Percentiles rank a stretch among this genome's conserved stretches.
phyloP scores from a whole-genome alignment of 2,888 invertebrate species.

The Sclerodermus sp. region DNA sequence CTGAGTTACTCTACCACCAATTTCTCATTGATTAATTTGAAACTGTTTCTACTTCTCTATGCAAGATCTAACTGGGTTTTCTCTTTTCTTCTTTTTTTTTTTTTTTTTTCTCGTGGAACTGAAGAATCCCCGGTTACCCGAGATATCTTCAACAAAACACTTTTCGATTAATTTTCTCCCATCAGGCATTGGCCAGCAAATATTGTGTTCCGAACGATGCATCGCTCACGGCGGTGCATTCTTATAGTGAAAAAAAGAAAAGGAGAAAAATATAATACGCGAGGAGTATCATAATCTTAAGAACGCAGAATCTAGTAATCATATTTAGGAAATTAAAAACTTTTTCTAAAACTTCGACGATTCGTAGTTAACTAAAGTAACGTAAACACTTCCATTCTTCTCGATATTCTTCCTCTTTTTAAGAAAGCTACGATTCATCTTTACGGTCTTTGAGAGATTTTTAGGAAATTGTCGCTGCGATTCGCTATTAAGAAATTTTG shows the following conservation, averaged over 20 bases:
- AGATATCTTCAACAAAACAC: constrained; percentile 6
- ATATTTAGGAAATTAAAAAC: background rate
- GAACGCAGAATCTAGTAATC: background rate
- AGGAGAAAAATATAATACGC: background rate
- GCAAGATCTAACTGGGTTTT: too few relatives aligned
- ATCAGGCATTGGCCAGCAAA: constrained; percentile 3
- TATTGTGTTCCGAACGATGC: constrained; percentile 7
- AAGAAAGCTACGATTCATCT: too few relatives aligned
- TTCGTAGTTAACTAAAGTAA: background rate
- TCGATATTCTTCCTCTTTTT: too few relatives aligned
- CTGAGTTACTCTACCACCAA: too few relatives aligned
- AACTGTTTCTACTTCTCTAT: too few relatives aligned
- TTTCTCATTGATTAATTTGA: too few relatives aligned
- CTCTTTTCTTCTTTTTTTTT: too few relatives aligned
- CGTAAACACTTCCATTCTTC: constrained; percentile 8
- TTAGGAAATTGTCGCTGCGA: too few relatives aligned
- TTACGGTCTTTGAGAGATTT: too few relatives aligned
- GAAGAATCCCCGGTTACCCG: too few relatives aligned
- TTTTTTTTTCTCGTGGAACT: too few relatives aligned
- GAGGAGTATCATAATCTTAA: constrained; percentile 4
- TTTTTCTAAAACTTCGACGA: constrained; percentile 1
- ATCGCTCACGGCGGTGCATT: background rate
- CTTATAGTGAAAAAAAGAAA: background rate
- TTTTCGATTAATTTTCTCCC: background rate
- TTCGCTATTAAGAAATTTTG: too few relatives aligned